Evolutionary conservation across 2,888 invertebrate genomes (phyloP).

Genomic region (Teinopalpus imperialis): DNA sequence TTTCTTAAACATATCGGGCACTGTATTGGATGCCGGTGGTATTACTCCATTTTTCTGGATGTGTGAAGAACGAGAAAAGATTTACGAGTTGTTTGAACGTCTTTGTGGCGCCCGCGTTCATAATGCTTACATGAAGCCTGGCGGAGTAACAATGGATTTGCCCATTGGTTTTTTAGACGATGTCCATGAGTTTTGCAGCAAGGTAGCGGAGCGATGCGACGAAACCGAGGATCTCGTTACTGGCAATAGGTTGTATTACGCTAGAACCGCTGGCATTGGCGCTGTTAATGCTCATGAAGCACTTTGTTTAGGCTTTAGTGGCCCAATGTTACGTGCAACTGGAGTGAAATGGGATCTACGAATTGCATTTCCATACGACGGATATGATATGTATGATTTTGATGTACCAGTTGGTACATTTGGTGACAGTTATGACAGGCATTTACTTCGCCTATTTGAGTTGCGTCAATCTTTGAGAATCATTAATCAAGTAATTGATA

Average conservation of each 20-base stretch:
- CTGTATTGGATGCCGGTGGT: slow-evolving; percentile 91
- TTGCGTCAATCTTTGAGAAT: slow-evolving; percentile 90
- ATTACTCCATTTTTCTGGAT: slow-evolving; percentile 96
- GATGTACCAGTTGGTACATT: slow-evolving; percentile 90
- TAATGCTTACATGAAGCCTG: slow-evolving; percentile 90
- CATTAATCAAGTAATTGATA: slow-evolving; percentile 90
- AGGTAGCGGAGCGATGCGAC: slow-evolving; percentile 88
- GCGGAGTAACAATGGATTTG: slow-evolving; percentile 86
- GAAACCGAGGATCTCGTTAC: slow-evolving; percentile 92
- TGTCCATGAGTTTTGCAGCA: slow-evolving; percentile 85
- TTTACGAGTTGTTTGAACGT: slow-evolving; percentile 92
- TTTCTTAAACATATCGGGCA: slow-evolving; percentile 87
- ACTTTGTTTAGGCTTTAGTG: slow-evolving; percentile 86
- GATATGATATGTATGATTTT: slow-evolving; percentile 91
- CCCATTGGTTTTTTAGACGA: slow-evolving; percentile 89
- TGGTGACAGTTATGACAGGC: slow-evolving; percentile 93
- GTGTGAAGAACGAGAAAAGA: slow-evolving; percentile 93
- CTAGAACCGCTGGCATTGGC: slow-evolving; percentile 88
- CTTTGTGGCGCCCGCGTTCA: slow-evolving; percentile 93
- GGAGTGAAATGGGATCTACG: slow-evolving; percentile 95
- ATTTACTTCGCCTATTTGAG: slow-evolving; percentile 85
- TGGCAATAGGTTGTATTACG: slow-evolving; percentile 85
- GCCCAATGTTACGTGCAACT: slow-evolving; percentile 88
- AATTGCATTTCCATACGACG: slow-evolving; percentile 91
- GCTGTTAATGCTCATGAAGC: slow-evolving; percentile 88